These are phyloP conservation scores for Gobio occitaniae DNA, from an alignment of 2,797 vertebrate genomes.

Conservation along the genomic window DNA sequence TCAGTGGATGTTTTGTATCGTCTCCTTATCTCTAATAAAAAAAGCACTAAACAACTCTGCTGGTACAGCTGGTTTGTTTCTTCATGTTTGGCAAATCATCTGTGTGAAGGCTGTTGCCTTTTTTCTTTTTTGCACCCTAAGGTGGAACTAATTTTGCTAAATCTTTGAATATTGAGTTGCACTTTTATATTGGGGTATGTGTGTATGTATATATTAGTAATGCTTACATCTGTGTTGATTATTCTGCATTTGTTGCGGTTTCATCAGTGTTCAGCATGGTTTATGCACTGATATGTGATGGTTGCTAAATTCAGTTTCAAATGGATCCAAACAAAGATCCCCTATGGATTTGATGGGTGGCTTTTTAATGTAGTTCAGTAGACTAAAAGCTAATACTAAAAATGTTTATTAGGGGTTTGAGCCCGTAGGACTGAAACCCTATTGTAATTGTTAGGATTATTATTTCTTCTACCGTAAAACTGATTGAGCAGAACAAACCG, in stretches of 20 bases:
- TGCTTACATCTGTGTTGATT: background rate
- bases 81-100: background rate
- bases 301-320: slow-evolving; percentile 17
- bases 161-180: background rate
- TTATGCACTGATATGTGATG: slow-evolving; percentile 13
- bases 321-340: slow-evolving; percentile 27
- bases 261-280: slow-evolving; percentile 29
- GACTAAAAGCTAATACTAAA: background rate
- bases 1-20: slow-evolving; percentile 87
- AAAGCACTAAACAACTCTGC: slow-evolving; percentile 80
- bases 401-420: background rate
- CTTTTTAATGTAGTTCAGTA: background rate
- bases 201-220: too few relatives aligned
- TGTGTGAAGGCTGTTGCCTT: background rate
- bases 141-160: background rate
- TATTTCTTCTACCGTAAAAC: too few relatives aligned
- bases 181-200: background rate
- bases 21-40: slow-evolving; percentile 88
- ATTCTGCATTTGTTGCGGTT: slow-evolving; percentile 21
- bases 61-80: slow-evolving; percentile 59
- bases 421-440: too few relatives aligned
- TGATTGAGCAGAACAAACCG: too few relatives aligned
- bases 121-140: background rate
- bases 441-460: too few relatives aligned
- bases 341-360: background rate